Percentiles rank a stretch among this genome's conserved stretches.
These are phyloP conservation scores for Eutolmus rufibarbis DNA, from an alignment of 2,888 invertebrate genomes.

Conservation along the genomic window DNA sequence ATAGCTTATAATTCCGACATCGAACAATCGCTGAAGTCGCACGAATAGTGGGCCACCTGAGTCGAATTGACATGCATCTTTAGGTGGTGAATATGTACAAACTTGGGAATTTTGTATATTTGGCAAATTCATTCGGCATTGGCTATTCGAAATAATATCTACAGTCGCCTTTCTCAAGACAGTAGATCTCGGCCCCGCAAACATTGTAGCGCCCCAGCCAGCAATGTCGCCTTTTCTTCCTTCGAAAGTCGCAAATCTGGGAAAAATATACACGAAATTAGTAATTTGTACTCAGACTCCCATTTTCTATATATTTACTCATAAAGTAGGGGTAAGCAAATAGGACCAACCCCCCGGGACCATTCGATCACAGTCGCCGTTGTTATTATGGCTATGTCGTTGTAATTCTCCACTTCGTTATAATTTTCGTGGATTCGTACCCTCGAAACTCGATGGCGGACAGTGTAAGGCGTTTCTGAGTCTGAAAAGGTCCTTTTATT, in stretches of 20 bases:
- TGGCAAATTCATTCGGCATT: slow-evolving; percentile 60
- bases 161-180: slow-evolving; percentile 65
- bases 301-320: slow-evolving; percentile 1
- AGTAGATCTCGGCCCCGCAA: slow-evolving; percentile 64
- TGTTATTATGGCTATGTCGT: slow-evolving; percentile 68
- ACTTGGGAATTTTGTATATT: slow-evolving; percentile 54
- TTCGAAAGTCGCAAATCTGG: slow-evolving; percentile 43
- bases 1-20: slow-evolving; percentile 67
- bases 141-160: slow-evolving; percentile 60
- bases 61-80: slow-evolving; percentile 67
- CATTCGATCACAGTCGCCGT: slow-evolving; percentile 62
- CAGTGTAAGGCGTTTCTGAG: slow-evolving; percentile 58
- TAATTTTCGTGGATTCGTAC: slow-evolving; percentile 64
- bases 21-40: slow-evolving; percentile 60
- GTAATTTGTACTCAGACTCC: neutral
- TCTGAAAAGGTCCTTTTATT: neutral
- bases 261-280: neutral
- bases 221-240: slow-evolving; percentile 51
- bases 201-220: slow-evolving; percentile 69
- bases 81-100: slow-evolving; percentile 64
- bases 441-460: slow-evolving; percentile 56
- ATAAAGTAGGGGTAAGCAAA: slow-evolving; percentile 65
- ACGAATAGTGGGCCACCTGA: slow-evolving; percentile 68
- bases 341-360: slow-evolving; percentile 67
- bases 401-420: slow-evolving; percentile 52